Base-by-base conservation (phyloP, 2,797 vertebrate genomes). In the Sebastes matsubarae region DNA sequence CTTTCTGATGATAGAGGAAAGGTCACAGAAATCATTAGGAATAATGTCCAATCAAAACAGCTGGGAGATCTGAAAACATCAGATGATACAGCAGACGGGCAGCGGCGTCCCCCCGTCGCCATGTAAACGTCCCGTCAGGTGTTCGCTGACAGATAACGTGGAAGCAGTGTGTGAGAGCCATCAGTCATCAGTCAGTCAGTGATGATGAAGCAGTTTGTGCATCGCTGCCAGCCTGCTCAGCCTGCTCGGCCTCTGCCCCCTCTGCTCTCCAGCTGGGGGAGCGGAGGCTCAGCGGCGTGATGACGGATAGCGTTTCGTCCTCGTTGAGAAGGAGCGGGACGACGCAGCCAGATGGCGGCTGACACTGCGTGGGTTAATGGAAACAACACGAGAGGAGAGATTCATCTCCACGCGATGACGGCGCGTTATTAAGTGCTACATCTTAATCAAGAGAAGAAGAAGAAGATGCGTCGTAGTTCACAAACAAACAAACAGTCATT, bases 281-380 rank as follows among this genome's bases (percentile, higher is more conserved):
- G 74, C 46, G 29, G n/a, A 5, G 36, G 66, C 80, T 87, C 68
- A 22, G 18, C 61, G 73, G 60, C 67, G 57, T 25, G 76, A 79
- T 75, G 87, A 87, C 80, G 30, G 86, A 89, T 85, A 3, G 27
- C 1, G 11, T n/a, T 65, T 77, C 74, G 38, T 68, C 29, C 67
- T 69, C 42, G 4, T 32, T 13, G 22, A 79, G 36, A 20, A 24
- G 29, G 27, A 60, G 29, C 77, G 64, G 72, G 78, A 68, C 14
- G 7, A 68, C 14, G 8, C 14, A 70, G 72, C 57, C 85, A 87
- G 87, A 89, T 86, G 90, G 84, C 81, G 59, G 2, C 81, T 38
- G 79, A 84, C 82, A 25, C 36, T 0, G 61, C 11, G 54, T 9
- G 29, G 9, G 68, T 63, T 63, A 36, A 80, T 83, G 77, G 68